A percentile compares a stretch with the other conserved stretches of the same genome.
phyloP scores from a whole-genome alignment of 2,888 invertebrate genomes.

The Liopterus haemorrhoidalis region DNA sequence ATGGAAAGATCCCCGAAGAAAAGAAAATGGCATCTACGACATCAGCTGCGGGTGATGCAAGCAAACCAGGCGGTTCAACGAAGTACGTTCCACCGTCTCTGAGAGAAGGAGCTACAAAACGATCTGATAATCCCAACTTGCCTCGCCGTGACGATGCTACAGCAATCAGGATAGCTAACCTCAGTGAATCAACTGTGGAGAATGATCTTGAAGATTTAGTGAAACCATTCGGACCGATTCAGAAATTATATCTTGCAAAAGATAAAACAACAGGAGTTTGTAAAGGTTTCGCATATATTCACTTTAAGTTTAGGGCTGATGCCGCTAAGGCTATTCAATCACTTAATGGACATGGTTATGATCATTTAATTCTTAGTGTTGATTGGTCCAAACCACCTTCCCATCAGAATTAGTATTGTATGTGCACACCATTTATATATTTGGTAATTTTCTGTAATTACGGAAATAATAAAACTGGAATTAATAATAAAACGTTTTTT shows the following conservation, averaged over 20 bases:
- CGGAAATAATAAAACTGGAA: too few species aligned
- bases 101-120: conserved; percentile 75
- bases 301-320: conserved; percentile 85
- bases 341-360: conserved; percentile 91
- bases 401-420: conserved; percentile 31
- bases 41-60: conserved; percentile 30
- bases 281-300: conserved; percentile 98
- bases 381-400: conserved; percentile 90
- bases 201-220: conserved; percentile 94
- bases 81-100: conserved; percentile 87
- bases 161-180: conserved; percentile 94
- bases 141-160: conserved; percentile 73
- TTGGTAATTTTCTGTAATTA: too few species aligned
- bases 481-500: too few species aligned
- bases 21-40: conserved; percentile 45
- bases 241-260: conserved; percentile 92
- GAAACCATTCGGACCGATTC: conserved; percentile 85
- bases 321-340: conserved; percentile 86
- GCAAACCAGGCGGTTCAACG: conserved; percentile 49
- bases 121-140: conserved; percentile 60
- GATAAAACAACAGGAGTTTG: conserved; percentile 82
- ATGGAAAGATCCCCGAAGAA: conserved; percentile 55
- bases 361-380: conserved; percentile 96
- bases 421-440: too few species aligned
- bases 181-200: conserved; percentile 93